Percentiles rank a stretch among this genome's conserved stretches.
These are phyloP conservation scores for Aphelenchoides fujianensis DNA, from an alignment of 1,140 invertebrate genomes.

Conservation along the genomic window DNA sequence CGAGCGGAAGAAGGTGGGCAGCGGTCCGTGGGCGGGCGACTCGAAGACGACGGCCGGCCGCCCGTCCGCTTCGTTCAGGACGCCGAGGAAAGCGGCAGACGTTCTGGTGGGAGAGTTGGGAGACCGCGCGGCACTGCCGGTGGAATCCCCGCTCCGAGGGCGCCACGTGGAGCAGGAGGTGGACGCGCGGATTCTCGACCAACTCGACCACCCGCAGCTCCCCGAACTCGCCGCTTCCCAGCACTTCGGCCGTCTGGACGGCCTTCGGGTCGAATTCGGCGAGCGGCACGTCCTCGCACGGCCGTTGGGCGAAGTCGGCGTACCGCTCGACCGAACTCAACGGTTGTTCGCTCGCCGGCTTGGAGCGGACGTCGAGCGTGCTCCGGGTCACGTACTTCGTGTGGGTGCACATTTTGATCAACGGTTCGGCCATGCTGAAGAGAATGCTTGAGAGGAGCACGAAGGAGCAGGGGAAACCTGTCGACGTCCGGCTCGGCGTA, in stretches of 20 bases:
- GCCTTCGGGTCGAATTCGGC: slow-evolving; percentile 4
- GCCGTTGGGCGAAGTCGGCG: not conserved
- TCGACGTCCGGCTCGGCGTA: slow-evolving; percentile 30
- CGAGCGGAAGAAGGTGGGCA: slow-evolving; percentile 23
- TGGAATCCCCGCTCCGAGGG: slow-evolving; percentile 2
- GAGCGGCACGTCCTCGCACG: not conserved
- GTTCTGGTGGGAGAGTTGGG: slow-evolving; percentile 27
- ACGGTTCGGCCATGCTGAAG: slow-evolving; percentile 4
- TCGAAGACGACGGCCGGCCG: slow-evolving; percentile 14
- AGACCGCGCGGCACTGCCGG: slow-evolving; percentile 16
- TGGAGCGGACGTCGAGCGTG: not conserved
- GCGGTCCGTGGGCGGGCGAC: slow-evolving; percentile 13
- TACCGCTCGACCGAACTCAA: slow-evolving; percentile 11
- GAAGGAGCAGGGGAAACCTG: not conserved
- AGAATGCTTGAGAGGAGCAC: not conserved
- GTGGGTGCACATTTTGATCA: slow-evolving; percentile 7
- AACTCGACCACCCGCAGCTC: slow-evolving; percentile 18
- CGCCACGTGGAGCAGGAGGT: not conserved
- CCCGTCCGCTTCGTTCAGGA: slow-evolving; percentile 7
- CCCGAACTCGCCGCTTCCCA: slow-evolving; percentile 33
- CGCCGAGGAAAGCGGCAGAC: slow-evolving; percentile 7
- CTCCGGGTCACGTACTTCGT: not conserved
- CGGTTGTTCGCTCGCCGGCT: not conserved
- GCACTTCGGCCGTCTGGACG: slow-evolving; percentile 1
- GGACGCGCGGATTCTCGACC: slow-evolving; percentile 9